Conservation (phyloP, 1,140 invertebrate species). For the Pemphigus obesinymphae region DNA sequence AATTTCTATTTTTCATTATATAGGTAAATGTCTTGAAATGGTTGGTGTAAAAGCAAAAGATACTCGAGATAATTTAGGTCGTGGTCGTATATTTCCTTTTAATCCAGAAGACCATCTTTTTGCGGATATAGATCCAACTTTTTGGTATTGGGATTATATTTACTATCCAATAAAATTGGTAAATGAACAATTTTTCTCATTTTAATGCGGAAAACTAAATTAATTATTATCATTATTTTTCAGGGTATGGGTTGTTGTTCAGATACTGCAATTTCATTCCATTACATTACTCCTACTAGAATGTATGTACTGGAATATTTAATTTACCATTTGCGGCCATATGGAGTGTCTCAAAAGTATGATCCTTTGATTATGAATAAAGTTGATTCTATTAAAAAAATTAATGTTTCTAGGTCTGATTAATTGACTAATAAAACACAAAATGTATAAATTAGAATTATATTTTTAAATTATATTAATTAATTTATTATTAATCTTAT, state of each 20-base stretch:
- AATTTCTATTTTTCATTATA: no score
- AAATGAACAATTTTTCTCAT: constrained; percentile 43
- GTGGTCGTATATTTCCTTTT: constrained; percentile 90
- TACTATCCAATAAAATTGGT: constrained; percentile 85
- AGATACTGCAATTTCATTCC: constrained; percentile 92
- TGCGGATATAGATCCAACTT: constrained; percentile 68
- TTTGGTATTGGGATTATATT: constrained; percentile 94
- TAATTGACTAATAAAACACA: no score
- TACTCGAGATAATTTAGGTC: constrained; percentile 73
- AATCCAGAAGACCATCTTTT: constrained; percentile 85
- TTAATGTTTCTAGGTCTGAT: no score
- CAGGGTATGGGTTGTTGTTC: constrained; percentile 91
- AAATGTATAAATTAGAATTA: no score
- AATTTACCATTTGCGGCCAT: constrained; percentile 90
- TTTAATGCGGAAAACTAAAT: not conserved
- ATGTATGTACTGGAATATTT: constrained; percentile 96
- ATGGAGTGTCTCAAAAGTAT: constrained; percentile 57
- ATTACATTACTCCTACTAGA: constrained; percentile 86
- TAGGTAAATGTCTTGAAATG: constrained; percentile 76
- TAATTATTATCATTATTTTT: constrained; percentile 46
- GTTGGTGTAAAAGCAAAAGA: constrained; percentile 82
- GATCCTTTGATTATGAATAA: no score
- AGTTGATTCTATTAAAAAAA: no score
- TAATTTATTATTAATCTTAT: no score
- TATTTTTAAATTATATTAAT: no score